Conservation (phyloP, 2,113 vertebrate genomes). For the Periophthalmus modestus region DNA sequence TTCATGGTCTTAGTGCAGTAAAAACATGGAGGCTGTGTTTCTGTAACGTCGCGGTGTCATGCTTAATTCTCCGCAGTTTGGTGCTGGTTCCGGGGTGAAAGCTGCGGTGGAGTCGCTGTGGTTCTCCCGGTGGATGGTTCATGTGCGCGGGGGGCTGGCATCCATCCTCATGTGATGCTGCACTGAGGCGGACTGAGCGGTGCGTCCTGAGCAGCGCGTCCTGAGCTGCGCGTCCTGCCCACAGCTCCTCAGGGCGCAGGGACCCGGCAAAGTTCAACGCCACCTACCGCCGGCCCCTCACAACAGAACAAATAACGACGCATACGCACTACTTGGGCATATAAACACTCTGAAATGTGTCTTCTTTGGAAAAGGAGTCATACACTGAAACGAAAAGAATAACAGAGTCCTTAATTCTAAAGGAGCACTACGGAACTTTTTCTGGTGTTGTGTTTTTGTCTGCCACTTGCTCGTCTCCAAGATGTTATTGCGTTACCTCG, state of each 20-base stretch:
- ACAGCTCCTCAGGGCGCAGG: slow-evolving; percentile 37
- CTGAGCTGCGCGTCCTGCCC: slow-evolving; percentile 19
- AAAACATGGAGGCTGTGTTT: slow-evolving; percentile 44
- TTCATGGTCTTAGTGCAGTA: slow-evolving; percentile 24
- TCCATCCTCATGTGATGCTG: slow-evolving; percentile 26
- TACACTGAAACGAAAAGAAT: too few relatives aligned
- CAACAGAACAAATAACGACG: not conserved
- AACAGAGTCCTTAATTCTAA: too few relatives aligned
- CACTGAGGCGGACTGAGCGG: slow-evolving; percentile 31
- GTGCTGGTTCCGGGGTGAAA: not conserved
- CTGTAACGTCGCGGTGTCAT: slow-evolving; percentile 23
- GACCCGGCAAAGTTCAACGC: slow-evolving; percentile 37
- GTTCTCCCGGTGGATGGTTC: slow-evolving; percentile 7
- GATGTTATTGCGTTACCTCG: too few relatives aligned
- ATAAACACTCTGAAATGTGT: too few relatives aligned
- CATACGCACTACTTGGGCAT: too few relatives aligned
- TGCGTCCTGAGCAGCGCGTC: not conserved
- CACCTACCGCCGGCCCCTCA: not conserved
- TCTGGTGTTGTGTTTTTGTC: too few relatives aligned
- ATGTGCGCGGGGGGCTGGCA: slow-evolving; percentile 30
- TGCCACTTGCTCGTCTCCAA: too few relatives aligned
- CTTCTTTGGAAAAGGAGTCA: too few relatives aligned
- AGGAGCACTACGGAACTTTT: too few relatives aligned
- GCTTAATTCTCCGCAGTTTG: not conserved
- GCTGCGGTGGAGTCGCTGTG: not conserved